phyloP scores from a whole-genome alignment of 2,888 invertebrate species.

The Agrotis ipsilon region DNA sequence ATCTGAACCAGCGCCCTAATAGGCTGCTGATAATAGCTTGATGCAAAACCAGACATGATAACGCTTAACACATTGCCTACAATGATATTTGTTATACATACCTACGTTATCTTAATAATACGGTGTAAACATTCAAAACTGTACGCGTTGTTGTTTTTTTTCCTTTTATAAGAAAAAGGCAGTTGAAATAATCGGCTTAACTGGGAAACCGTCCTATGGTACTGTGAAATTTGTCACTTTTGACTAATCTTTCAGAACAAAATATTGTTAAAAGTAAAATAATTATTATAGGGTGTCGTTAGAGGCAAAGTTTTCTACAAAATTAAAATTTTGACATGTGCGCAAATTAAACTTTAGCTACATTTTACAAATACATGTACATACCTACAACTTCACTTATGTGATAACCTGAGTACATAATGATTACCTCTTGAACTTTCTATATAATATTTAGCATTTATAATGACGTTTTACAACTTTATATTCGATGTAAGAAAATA shows the following conservation, averaged over 20 bases:
- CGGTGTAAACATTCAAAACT: neutral
- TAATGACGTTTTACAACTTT: constrained; percentile 32
- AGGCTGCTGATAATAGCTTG: neutral
- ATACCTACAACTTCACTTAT: constrained; percentile 5
- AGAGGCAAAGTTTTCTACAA: constrained; percentile 11
- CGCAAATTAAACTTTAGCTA: constrained; percentile 22
- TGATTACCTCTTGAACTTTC: constrained; percentile 10
- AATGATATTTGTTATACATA: constrained; percentile 12
- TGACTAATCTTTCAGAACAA: constrained; percentile 5
- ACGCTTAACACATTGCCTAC: constrained; percentile 4
- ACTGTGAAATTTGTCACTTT: constrained; percentile 9
- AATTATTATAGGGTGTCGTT: neutral
- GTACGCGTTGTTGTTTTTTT: neutral
- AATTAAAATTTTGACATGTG: constrained; percentile 1
- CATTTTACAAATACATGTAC: constrained; percentile 3
- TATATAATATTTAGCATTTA: constrained; percentile 27
- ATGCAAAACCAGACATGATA: constrained; percentile 22
- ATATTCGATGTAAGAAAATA: constrained; percentile 10
- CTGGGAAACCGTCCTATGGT: neutral
- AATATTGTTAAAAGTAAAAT: neutral
- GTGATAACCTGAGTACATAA: constrained; percentile 5
- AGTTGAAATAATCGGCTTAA: neutral
- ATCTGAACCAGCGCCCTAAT: neutral
- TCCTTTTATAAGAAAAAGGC: neutral
- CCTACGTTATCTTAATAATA: constrained; percentile 20